phyloP scores from a whole-genome alignment of 23 tunicate species.

The Halocynthia aurantium region DNA sequence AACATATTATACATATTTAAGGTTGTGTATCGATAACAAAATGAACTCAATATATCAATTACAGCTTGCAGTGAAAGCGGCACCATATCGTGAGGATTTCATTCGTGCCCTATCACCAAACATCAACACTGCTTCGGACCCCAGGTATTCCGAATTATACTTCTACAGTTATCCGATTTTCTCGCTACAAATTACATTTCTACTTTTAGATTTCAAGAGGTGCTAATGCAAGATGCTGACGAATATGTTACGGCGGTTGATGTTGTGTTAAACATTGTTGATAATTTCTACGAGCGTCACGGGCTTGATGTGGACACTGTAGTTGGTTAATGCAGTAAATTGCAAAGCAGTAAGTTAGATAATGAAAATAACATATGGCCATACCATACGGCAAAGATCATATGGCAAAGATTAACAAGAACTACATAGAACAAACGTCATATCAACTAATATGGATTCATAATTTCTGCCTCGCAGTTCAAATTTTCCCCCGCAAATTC shows the following conservation, averaged over 20 bases:
- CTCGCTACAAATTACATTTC: neutral
- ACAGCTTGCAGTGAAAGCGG: slow-evolving; percentile 92
- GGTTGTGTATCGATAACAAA: neutral
- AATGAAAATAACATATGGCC: too few species aligned
- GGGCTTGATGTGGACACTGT: slow-evolving; percentile 45
- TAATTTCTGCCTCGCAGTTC: too few species aligned
- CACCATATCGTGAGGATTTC: slow-evolving; percentile 84
- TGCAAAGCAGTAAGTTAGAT: too few species aligned
- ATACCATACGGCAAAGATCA: too few species aligned
- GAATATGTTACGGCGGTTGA: slow-evolving; percentile 86
- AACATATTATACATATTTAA: neutral
- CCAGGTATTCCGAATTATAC: neutral
- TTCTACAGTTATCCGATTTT: neutral
- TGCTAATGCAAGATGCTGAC: slow-evolving; percentile 67
- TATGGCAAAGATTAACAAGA: too few species aligned
- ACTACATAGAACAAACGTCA: too few species aligned
- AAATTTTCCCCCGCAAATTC: too few species aligned
- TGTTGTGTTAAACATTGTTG: slow-evolving; percentile 69
- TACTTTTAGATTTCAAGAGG: slow-evolving; percentile 41
- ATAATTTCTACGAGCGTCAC: slow-evolving; percentile 53
- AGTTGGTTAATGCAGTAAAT: slow-evolving; percentile 6
- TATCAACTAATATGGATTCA: too few species aligned
- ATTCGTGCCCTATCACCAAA: slow-evolving; percentile 51
- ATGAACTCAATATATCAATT: neutral
- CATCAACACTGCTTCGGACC: slow-evolving; percentile 41